phyloP scores from a whole-genome alignment of 2,113 vertebrate species.

The Clarias batrachus region DNA sequence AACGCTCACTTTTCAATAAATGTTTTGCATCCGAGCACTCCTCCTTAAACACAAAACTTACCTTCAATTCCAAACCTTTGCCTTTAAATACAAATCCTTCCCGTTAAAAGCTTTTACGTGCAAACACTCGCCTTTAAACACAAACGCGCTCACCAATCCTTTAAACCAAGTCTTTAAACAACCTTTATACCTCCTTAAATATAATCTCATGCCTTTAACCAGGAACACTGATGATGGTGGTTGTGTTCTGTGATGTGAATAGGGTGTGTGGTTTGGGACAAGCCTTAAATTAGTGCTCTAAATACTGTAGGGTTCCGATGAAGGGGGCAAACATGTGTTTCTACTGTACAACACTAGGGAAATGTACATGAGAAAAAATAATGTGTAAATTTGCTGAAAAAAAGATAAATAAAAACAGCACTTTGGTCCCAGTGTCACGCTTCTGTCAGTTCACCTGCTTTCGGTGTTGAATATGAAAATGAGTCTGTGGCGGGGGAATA shows the following conservation, averaged over 20 bases:
- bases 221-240: neutral
- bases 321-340: neutral
- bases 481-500: neutral
- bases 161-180: neutral
- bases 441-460: neutral
- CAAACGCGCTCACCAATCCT: neutral
- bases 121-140: neutral
- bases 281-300: neutral
- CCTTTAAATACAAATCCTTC: neutral
- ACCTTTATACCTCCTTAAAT: too few relatives aligned
- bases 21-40: too few relatives aligned
- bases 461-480: conserved; percentile 14
- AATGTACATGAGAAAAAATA: too few relatives aligned
- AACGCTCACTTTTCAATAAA: neutral
- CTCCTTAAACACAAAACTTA: neutral
- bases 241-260: neutral
- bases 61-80: neutral
- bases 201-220: neutral
- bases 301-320: neutral
- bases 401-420: neutral
- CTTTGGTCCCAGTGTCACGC: neutral
- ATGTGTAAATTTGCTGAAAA: too few relatives aligned
- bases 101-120: neutral
- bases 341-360: neutral
- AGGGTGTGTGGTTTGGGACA: neutral